These are phyloP conservation scores for Syritta pipiens DNA, from an alignment of 2,888 invertebrate species.

Conservation along the genomic window DNA sequence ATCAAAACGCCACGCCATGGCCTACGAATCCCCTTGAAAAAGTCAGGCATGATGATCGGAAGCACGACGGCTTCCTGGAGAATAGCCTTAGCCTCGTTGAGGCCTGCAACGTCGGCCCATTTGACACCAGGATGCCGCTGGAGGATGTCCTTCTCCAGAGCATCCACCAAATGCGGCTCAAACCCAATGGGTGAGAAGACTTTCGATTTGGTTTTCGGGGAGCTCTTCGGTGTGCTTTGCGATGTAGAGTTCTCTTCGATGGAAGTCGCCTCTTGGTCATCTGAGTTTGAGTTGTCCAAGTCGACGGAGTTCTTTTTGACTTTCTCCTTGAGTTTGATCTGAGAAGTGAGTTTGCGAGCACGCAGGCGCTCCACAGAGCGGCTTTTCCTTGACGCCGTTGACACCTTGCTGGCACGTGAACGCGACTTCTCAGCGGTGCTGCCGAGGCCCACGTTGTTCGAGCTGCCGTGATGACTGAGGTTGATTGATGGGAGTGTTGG, in stretches of 20 bases:
- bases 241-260: conserved; percentile 78
- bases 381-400: conserved; percentile 78
- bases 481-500: conserved; percentile 84
- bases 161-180: conserved; percentile 88
- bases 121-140: conserved; percentile 90
- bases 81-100: conserved; percentile 87
- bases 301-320: conserved; percentile 79
- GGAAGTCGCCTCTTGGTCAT: conserved; percentile 79
- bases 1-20: conserved; percentile 84
- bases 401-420: conserved; percentile 74
- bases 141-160: conserved; percentile 90
- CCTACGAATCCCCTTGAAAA: conserved; percentile 91
- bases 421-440: conserved; percentile 71
- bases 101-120: conserved; percentile 88
- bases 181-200: conserved; percentile 83
- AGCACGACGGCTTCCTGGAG: conserved; percentile 92
- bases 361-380: conserved; percentile 79
- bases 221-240: conserved; percentile 77
- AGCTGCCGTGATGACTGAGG: conserved; percentile 77
- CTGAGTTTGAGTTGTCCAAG: conserved; percentile 79
- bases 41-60: conserved; percentile 92
- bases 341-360: conserved; percentile 78
- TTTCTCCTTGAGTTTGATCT: conserved; percentile 79
- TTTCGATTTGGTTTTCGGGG: conserved; percentile 77
- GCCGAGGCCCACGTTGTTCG: conserved; percentile 79